These are phyloP conservation scores for Apodemus agrarius DNA, from an alignment of 2,797 vertebrate species.

Conservation along the genomic window DNA sequence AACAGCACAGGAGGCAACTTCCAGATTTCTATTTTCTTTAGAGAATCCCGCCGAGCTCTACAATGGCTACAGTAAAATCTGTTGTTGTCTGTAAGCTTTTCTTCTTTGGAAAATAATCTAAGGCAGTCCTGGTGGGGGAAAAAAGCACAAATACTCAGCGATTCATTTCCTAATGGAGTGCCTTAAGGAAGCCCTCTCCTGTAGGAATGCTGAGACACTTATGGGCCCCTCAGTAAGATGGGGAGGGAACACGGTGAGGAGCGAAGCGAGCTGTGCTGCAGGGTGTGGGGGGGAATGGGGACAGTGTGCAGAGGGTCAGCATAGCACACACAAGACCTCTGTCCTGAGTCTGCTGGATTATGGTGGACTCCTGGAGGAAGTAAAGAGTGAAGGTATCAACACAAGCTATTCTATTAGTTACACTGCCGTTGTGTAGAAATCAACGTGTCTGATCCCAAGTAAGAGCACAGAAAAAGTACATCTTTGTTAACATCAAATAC, in stretches of 20 bases:
- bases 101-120: conserved; percentile 98
- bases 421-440: background rate
- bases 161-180: background rate
- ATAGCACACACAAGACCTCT: background rate
- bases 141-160: conserved; percentile 43
- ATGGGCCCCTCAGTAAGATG: background rate
- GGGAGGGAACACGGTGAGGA: background rate
- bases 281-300: background rate
- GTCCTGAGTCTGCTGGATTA: background rate
- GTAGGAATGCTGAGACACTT: background rate
- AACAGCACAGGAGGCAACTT: conserved; percentile 97
- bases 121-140: conserved; percentile 93
- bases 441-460: background rate
- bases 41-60: conserved; percentile 95
- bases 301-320: too few species aligned
- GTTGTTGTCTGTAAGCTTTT: conserved; percentile 97
- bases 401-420: background rate
- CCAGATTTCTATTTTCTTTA: conserved; percentile 99
- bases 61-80: conserved; percentile 98
- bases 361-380: background rate
- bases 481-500: background rate
- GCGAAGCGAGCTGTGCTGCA: too few species aligned
- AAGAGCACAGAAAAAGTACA: conserved; percentile 1
- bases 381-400: background rate
- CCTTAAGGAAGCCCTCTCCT: background rate